These are phyloP conservation scores for Thymelicus acteon DNA, from an alignment of 2,888 invertebrate species.

Conservation along the genomic window DNA sequence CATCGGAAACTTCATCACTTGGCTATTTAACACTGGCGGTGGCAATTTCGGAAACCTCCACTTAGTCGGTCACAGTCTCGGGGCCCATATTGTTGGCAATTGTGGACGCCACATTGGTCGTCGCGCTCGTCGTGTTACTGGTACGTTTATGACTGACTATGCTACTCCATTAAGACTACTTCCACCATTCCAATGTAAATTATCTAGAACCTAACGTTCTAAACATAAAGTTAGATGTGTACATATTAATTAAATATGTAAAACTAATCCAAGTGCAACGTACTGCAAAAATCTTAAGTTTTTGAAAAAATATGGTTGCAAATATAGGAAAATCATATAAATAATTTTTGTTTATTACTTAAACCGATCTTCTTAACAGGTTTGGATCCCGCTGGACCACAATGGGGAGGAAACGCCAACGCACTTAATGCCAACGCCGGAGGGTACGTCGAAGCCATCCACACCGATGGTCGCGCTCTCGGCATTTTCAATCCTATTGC, in stretches of 20 bases:
- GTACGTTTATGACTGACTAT: slow-evolving; percentile 30
- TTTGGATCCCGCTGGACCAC: slow-evolving; percentile 53
- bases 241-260: no score
- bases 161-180: no score
- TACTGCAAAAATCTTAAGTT: no score
- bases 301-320: no score
- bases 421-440: slow-evolving; percentile 48
- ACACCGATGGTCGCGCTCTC: slow-evolving; percentile 52
- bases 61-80: slow-evolving; percentile 58
- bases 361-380: slow-evolving; percentile 45
- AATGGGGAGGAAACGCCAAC: slow-evolving; percentile 46
- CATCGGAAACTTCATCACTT: slow-evolving; percentile 47
- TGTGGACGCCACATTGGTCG: slow-evolving; percentile 50
- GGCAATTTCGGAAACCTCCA: slow-evolving; percentile 54
- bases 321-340: no score
- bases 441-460: slow-evolving; percentile 53
- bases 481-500: slow-evolving; percentile 52
- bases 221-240: no score
- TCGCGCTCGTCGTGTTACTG: slow-evolving; percentile 46
- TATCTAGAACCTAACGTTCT: no score
- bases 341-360: no score
- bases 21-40: slow-evolving; percentile 50
- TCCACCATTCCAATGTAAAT: no score
- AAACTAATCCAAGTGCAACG: no score
- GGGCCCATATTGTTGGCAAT: slow-evolving; percentile 57